phyloP scores from a whole-genome alignment of 2,797 vertebrate species.

The Ptychobarbus kaznakovi region DNA sequence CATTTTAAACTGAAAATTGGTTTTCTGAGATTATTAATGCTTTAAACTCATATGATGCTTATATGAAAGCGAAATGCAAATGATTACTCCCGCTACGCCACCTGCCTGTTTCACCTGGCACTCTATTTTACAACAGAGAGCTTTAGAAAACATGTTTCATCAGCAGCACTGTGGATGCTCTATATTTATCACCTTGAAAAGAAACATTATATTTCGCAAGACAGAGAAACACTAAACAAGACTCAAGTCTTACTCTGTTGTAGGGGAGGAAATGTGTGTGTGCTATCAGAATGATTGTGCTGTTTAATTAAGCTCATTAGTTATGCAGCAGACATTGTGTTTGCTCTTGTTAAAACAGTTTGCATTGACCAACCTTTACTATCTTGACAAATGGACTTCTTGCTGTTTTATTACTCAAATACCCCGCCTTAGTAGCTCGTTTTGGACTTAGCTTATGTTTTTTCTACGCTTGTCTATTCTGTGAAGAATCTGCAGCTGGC shows the following conservation, averaged over 20 bases:
- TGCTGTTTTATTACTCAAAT: background rate
- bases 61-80: constrained; percentile 39
- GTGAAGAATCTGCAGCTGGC: constrained; percentile 15
- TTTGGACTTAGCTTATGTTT: constrained; percentile 28
- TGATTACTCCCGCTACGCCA: constrained; percentile 27
- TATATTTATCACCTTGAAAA: background rate
- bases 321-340: background rate
- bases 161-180: background rate
- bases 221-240: background rate
- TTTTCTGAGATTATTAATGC: background rate
- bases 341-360: constrained; percentile 6
- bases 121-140: background rate
- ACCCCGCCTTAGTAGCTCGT: constrained; percentile 7
- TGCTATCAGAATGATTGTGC: background rate
- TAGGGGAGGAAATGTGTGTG: background rate
- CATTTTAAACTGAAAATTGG: background rate
- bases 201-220: background rate
- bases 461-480: constrained; percentile 29
- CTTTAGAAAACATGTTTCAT: constrained; percentile 34
- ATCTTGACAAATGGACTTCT: background rate
- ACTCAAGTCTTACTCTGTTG: background rate
- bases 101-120: constrained; percentile 14
- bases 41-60: constrained; percentile 26
- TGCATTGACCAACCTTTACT: constrained; percentile 6
- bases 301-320: constrained; percentile 9